Percentiles rank a stretch among this genome's conserved stretches.
Evolutionary conservation across 2,113 vertebrate genomes (phyloP).

Genomic region (Pteronura brasiliensis): DNA sequence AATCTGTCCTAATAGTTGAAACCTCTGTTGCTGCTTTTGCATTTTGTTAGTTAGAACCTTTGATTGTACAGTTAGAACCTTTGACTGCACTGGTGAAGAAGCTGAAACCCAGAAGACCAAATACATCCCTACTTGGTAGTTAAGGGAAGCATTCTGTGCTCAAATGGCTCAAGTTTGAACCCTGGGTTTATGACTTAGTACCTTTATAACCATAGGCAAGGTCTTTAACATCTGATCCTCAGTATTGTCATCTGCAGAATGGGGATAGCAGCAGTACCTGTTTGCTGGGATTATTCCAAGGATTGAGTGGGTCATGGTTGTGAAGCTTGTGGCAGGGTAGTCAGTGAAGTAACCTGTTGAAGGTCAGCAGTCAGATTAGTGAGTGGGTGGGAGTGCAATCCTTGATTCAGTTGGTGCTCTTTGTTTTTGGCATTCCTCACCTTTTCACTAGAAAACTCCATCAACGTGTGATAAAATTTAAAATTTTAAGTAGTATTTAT

Average conservation of each 20-base stretch:
- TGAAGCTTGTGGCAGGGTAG: neutral
- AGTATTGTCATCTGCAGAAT: neutral
- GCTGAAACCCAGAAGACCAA: neutral
- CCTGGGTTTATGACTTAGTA: neutral
- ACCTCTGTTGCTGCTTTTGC: neutral
- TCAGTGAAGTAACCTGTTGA: neutral
- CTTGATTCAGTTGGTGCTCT: neutral
- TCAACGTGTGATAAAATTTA: neutral
- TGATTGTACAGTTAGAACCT: neutral
- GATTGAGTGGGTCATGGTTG: neutral
- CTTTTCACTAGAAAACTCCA: neutral
- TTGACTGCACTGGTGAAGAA: neutral
- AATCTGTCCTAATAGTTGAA: neutral
- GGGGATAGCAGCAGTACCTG: neutral
- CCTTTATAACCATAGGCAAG: neutral
- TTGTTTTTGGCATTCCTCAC: neutral
- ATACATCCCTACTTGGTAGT: neutral
- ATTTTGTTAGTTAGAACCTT: neutral
- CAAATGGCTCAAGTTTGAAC: neutral
- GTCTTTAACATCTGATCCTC: neutral
- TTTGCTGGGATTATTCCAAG: neutral
- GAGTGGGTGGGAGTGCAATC: neutral
- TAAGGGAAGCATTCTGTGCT: neutral
- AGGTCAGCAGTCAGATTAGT: neutral
- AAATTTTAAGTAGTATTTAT: constrained; percentile 9